These are phyloP conservation scores for Ridgeia piscesae DNA, from an alignment of 1,140 invertebrate species.

Conservation along the genomic window DNA sequence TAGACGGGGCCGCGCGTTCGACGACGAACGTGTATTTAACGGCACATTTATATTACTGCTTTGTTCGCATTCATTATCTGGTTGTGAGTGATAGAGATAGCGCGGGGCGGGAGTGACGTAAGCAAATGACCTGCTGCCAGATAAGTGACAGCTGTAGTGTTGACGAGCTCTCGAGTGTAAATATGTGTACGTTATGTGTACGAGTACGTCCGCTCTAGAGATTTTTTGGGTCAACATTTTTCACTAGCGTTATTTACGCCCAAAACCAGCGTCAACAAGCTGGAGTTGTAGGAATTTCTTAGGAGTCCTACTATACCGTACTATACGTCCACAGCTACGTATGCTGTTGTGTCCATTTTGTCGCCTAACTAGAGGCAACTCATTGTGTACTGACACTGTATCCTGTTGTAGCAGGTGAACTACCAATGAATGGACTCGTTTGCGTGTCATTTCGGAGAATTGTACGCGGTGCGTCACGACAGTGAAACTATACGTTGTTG, in stretches of 20 bases:
- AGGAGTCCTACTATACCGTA: not conserved
- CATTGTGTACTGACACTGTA: not conserved
- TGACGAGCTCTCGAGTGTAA: not conserved
- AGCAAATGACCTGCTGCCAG: not conserved
- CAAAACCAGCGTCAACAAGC: not conserved
- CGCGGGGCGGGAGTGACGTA: not conserved
- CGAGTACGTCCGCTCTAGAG: not conserved
- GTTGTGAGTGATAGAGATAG: not conserved
- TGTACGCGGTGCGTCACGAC: not conserved
- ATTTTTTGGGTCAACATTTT: not conserved
- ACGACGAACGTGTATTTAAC: not conserved
- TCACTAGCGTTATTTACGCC: not conserved
- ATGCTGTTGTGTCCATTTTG: not conserved
- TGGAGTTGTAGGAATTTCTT: not conserved
- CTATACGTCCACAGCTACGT: not conserved
- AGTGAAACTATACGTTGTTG: not conserved
- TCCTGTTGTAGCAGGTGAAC: not conserved
- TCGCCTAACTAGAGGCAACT: not conserved
- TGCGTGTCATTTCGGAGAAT: not conserved
- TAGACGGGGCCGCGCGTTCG: not conserved
- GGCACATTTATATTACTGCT: not conserved
- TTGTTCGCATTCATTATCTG: conserved; percentile 5
- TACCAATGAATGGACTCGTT: not conserved
- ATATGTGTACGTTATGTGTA: not conserved
- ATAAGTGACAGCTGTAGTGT: conserved; percentile 5